Evolutionary conservation across 2,113 vertebrate genomes (phyloP).

Genomic region (Megaleporinus macrocephalus): DNA sequence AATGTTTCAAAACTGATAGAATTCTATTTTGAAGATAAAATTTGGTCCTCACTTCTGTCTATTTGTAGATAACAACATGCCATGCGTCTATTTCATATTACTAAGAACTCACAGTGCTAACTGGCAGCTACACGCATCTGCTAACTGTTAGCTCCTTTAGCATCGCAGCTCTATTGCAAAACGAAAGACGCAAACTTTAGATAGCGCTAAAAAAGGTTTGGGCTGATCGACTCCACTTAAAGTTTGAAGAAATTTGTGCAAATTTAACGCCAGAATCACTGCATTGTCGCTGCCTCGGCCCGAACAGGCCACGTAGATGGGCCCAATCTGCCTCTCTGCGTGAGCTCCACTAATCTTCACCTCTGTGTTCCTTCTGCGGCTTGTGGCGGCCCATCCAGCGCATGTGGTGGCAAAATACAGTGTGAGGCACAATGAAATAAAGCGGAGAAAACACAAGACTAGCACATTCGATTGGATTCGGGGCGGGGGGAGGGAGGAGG

Average conservation of each 20-base stretch:
- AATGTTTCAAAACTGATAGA: too few species aligned
- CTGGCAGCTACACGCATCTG: too few species aligned
- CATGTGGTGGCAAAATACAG: constrained; percentile 20
- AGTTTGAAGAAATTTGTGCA: background rate
- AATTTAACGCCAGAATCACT: background rate
- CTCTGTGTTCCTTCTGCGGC: constrained; percentile 16
- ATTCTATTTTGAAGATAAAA: background rate
- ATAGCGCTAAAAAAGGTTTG: background rate
- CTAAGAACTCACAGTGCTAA: too few species aligned
- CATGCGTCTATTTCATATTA: too few species aligned
- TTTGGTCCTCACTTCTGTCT: too few species aligned
- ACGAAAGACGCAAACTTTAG: background rate
- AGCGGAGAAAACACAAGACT: constrained; percentile 33
- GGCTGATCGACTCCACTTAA: background rate
- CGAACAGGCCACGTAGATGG: constrained; percentile 22
- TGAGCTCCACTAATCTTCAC: constrained; percentile 41
- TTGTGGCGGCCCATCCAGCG: background rate
- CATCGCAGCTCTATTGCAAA: background rate
- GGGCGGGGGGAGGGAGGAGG: constrained; percentile 34
- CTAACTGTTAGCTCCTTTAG: too few species aligned
- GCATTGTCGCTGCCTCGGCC: background rate
- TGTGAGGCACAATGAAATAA: constrained; percentile 32
- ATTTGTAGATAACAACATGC: too few species aligned
- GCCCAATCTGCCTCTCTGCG: constrained; percentile 26
- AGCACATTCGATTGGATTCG: constrained; percentile 37